Evolutionary conservation across 2,888 invertebrate species (phyloP).

Genomic region (Phaonia tiefii): DNA sequence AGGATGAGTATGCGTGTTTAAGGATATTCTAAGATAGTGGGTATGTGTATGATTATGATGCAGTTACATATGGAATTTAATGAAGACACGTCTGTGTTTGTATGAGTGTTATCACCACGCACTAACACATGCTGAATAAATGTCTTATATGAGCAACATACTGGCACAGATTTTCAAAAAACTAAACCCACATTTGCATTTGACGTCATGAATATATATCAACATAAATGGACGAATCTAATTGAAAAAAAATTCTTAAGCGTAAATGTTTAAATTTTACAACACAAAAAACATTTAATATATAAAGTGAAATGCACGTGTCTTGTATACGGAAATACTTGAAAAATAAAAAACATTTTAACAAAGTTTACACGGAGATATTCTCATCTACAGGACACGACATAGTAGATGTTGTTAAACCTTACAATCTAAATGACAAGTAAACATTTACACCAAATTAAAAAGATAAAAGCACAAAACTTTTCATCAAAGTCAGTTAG

Average conservation of each 20-base stretch:
- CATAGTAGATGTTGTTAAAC: not conserved
- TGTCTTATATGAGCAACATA: slow-evolving; percentile 23
- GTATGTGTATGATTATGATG: slow-evolving; percentile 37
- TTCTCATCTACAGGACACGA: not conserved
- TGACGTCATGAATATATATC: not conserved
- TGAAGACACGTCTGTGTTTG: slow-evolving; percentile 67
- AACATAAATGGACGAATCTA: not conserved
- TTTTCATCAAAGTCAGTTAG: slow-evolving; percentile 37
- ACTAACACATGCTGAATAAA: slow-evolving; percentile 16
- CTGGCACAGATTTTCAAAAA: slow-evolving; percentile 48
- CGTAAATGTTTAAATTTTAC: slow-evolving; percentile 56
- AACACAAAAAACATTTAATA: slow-evolving; percentile 31
- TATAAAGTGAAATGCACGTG: slow-evolving; percentile 41
- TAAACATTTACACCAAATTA: slow-evolving; percentile 58
- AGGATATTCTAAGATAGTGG: slow-evolving; percentile 42
- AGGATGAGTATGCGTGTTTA: not conserved
- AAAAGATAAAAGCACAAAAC: slow-evolving; percentile 60
- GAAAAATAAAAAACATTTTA: slow-evolving; percentile 24
- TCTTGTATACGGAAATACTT: slow-evolving; percentile 1
- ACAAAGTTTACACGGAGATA: not conserved
- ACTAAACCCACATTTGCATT: slow-evolving; percentile 4
- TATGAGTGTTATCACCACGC: slow-evolving; percentile 6
- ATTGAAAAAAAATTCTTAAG: slow-evolving; percentile 33
- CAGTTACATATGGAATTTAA: slow-evolving; percentile 65
- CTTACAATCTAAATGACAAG: slow-evolving; percentile 37